Percentiles rank a stretch among this genome's conserved stretches.
Evolutionary conservation across 2,797 vertebrate species (phyloP).

Genomic region (Helostoma temminkii): DNA sequence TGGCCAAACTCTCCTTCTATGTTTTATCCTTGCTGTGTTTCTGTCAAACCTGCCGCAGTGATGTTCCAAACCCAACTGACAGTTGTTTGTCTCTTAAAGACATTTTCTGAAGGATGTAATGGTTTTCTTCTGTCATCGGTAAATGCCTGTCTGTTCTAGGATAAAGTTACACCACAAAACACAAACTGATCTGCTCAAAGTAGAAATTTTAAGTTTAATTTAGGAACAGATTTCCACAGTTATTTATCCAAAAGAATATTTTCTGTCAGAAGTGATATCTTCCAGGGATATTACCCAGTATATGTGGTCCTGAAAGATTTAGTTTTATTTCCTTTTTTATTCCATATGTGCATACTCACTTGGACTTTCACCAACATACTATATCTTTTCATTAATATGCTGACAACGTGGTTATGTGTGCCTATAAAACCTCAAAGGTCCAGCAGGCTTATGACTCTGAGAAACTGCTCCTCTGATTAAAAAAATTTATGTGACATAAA

Average conservation of each 20-base stretch:
- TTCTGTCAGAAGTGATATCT: not conserved
- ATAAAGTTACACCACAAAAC: slow-evolving; percentile 6
- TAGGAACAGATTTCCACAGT: not conserved
- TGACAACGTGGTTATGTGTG: slow-evolving; percentile 43
- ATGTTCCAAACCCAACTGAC: no score
- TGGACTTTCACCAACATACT: slow-evolving; percentile 35
- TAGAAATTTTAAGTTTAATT: slow-evolving; percentile 3
- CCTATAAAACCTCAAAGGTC: slow-evolving; percentile 47
- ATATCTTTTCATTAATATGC: slow-evolving; percentile 59
- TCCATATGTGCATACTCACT: slow-evolving; percentile 18
- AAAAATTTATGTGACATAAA: slow-evolving; percentile 33
- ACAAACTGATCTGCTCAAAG: slow-evolving; percentile 5
- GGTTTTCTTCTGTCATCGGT: no score
- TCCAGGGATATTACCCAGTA: not conserved
- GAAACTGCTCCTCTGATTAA: slow-evolving; percentile 37
- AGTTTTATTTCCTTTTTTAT: slow-evolving; percentile 14
- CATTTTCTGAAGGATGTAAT: slow-evolving; percentile 12
- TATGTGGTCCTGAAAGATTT: not conserved
- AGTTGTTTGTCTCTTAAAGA: no score
- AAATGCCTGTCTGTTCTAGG: not conserved
- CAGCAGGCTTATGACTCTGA: slow-evolving; percentile 17
- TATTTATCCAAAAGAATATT: not conserved
- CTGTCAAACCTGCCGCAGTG: no score
- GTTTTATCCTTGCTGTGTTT: not conserved
- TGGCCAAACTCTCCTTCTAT: not conserved